Evolutionary conservation across 2,113 vertebrate genomes (phyloP).

Genomic region (Labeo catla): DNA sequence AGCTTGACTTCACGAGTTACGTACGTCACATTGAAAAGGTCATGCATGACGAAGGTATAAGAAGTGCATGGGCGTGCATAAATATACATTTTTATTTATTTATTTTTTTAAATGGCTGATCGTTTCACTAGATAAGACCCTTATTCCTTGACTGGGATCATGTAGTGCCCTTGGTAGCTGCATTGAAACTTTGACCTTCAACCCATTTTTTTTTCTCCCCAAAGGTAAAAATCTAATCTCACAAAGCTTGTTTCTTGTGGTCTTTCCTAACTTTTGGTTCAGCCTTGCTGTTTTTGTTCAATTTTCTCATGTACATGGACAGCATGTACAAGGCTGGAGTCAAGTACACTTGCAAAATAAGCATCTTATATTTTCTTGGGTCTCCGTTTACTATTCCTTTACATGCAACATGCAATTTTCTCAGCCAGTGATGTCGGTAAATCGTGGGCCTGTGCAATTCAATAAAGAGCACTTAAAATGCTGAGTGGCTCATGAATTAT

Average conservation of each 20-base stretch:
- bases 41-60: no score
- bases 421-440: constrained; percentile 32
- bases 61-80: no score
- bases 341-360: neutral
- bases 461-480: constrained; percentile 54
- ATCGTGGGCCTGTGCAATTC: constrained; percentile 26
- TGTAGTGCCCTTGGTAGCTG: no score
- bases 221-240: neutral
- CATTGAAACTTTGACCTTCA: no score
- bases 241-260: neutral
- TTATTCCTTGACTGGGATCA: no score
- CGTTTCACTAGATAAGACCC: no score
- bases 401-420: constrained; percentile 43
- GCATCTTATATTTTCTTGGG: neutral
- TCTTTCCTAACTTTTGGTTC: neutral
- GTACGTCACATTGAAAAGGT: no score
- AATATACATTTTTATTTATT: no score
- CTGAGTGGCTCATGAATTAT: constrained; percentile 54
- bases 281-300: neutral
- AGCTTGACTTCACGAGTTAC: no score
- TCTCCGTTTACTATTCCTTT: constrained; percentile 18
- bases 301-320: neutral
- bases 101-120: no score
- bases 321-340: neutral
- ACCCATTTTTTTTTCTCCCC: no score